Conservation (phyloP, 1,140 invertebrate genomes). For the Stegodyphus mimosarum region DNA sequence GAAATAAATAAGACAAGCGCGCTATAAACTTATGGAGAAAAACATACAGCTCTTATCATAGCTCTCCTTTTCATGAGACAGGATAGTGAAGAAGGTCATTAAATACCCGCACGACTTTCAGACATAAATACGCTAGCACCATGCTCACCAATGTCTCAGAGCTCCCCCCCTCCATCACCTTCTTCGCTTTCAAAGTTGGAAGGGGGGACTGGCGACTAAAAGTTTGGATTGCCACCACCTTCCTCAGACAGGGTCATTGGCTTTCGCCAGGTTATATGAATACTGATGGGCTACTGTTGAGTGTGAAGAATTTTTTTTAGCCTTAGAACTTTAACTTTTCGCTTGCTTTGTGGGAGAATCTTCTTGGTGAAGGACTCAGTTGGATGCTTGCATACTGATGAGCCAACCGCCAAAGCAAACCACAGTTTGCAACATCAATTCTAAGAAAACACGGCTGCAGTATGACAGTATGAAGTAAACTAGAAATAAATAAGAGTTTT, state of each 20-base stretch:
- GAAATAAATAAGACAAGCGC: too few species aligned
- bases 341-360: constrained; percentile 11
- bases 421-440: neutral
- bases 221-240: neutral
- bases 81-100: neutral
- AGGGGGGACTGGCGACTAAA: neutral
- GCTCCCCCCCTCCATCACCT: neutral
- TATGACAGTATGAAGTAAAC: too few species aligned
- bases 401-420: neutral
- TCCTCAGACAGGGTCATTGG: constrained; percentile 22
- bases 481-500: too few species aligned
- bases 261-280: constrained; percentile 13
- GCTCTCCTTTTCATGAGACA: too few species aligned
- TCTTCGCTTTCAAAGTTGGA: neutral
- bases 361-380: neutral
- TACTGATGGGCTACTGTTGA: neutral
- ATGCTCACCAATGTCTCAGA: too few species aligned
- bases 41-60: too few species aligned
- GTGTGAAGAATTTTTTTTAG: neutral
- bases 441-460: too few species aligned
- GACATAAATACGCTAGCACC: constrained; percentile 6
- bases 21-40: too few species aligned
- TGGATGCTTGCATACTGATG: constrained; percentile 17
- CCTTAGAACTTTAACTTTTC: neutral
- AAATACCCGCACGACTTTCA: constrained; percentile 1